Conservation (phyloP, 2,888 invertebrate genomes). For the Patella ulyssiponensis region DNA sequence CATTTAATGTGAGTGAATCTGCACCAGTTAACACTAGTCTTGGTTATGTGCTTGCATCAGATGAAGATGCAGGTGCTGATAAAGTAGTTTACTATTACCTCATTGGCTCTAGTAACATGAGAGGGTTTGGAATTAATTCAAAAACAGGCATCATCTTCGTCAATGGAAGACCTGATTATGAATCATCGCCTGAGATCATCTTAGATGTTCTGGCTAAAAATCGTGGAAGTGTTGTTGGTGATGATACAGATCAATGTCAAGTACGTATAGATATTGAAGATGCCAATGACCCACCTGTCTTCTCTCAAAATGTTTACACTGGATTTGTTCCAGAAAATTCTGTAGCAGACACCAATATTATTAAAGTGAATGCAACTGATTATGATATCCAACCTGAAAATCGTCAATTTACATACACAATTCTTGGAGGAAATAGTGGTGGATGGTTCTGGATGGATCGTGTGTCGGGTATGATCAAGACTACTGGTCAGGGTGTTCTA, state of each 20-base stretch:
- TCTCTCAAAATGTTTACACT: conserved; percentile 81
- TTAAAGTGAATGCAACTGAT: conserved; percentile 84
- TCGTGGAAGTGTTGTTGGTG: conserved; percentile 91
- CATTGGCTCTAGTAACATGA: conserved; percentile 92
- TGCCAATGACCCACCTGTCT: conserved; percentile 96
- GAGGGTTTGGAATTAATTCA: conserved; percentile 86
- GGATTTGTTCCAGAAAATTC: conserved; percentile 91
- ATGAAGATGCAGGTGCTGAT: conserved; percentile 62
- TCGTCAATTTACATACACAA: conserved; percentile 57
- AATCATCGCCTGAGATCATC: conserved; percentile 55
- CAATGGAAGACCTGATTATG: conserved; percentile 78
- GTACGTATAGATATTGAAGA: conserved; percentile 94
- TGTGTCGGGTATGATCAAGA: conserved; percentile 51
- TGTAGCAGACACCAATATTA: conserved; percentile 85
- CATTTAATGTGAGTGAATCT: conserved; percentile 64
- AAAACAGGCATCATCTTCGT: conserved; percentile 89
- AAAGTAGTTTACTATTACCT: conserved; percentile 86
- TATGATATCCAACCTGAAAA: conserved; percentile 56
- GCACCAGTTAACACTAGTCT: conserved; percentile 54
- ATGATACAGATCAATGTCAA: conserved; percentile 95
- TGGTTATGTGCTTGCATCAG: conserved; percentile 57
- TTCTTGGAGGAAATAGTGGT: conserved; percentile 53
- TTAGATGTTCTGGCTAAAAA: conserved; percentile 95
- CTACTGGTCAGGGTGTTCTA: conserved; percentile 50
- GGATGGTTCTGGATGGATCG: conserved; percentile 53